Evolutionary conservation across 2,113 vertebrate species (phyloP), one percentile per base, ranked within the genome.

Genomic region (Syrmaticus mikado): DNA sequence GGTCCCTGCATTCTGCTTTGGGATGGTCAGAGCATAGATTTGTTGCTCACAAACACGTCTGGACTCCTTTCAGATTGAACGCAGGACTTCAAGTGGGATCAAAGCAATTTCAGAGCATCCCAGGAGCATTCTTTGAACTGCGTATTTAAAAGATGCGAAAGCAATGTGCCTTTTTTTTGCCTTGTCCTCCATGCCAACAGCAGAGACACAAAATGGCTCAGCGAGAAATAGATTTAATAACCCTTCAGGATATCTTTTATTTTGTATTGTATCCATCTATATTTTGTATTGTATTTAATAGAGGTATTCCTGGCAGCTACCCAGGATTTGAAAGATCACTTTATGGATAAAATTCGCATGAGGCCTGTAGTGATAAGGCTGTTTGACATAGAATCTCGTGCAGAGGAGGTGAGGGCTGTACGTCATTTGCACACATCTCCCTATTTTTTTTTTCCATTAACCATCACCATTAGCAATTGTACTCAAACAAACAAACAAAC

Each of bases 401-500:
- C 1, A 0, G 24, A 0, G 17, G 32, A 25, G 34, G 6, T 25
- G 30, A 50, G 36, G 2, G 0, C 32, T 55, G 40, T 16, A 2
- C 41, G 36, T 48, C 52, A 68, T 24, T 86, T 86, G 50, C 10
- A 20, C 43, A 60, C 5, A 30, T 67, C 17, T 78, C 75, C 66
- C 15, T 14, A 50, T 45, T 19, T 45, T 50, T 70, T 71, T 22
- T 38, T 45, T 36, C 40, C 28, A 45, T 92, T 86, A 53, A 64
- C 62, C 34, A 43, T 87, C 80, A 80, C 82, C 82, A 55, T 62
- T 68, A 91, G 66, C 38, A 67, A 89, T 53, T 88, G 75, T 65
- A 62, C 20, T 82, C 87, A 48, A 76, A 52, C 62, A 92, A 77
- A 45, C 89, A 78, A 93, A 85, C 57, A 95, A 94, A 85, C 8